phyloP scores from a whole-genome alignment of 2,113 vertebrate genomes.

The Mus musculus region DNA sequence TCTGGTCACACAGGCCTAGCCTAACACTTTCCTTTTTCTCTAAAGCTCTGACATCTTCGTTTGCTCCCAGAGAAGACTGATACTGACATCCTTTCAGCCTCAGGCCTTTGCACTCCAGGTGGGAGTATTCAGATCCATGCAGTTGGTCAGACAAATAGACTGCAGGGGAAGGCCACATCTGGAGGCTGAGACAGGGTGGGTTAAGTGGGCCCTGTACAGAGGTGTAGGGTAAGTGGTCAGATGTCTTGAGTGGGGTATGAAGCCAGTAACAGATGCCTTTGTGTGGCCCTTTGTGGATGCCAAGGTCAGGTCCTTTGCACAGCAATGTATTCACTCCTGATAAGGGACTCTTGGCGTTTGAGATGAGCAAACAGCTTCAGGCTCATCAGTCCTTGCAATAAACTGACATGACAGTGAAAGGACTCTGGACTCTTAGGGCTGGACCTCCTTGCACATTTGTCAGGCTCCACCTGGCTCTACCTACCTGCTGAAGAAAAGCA shows the following conservation, averaged over 20 bases:
- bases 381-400: not conserved
- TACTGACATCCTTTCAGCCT: not conserved
- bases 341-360: not conserved
- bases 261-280: not conserved
- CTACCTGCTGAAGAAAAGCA: not conserved
- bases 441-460: not conserved
- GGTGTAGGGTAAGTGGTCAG: not conserved
- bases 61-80: not conserved
- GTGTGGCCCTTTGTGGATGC: not conserved
- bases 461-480: not conserved
- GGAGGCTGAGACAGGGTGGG: not conserved
- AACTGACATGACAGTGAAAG: not conserved
- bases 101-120: not conserved
- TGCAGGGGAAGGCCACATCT: not conserved
- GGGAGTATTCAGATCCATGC: not conserved
- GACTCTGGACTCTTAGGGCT: not conserved
- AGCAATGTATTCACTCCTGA: not conserved
- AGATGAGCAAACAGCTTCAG: not conserved
- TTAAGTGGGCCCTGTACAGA: not conserved
- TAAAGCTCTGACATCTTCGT: not conserved
- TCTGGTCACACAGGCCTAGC: not conserved
- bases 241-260: not conserved
- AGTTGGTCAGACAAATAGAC: not conserved
- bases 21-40: not conserved
- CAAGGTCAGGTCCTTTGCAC: not conserved